A percentile compares a stretch with the other conserved stretches of the same genome.
These are phyloP conservation scores for Platycercus adscitus DNA, from an alignment of 2,113 vertebrate genomes.

Conservation along the genomic window DNA sequence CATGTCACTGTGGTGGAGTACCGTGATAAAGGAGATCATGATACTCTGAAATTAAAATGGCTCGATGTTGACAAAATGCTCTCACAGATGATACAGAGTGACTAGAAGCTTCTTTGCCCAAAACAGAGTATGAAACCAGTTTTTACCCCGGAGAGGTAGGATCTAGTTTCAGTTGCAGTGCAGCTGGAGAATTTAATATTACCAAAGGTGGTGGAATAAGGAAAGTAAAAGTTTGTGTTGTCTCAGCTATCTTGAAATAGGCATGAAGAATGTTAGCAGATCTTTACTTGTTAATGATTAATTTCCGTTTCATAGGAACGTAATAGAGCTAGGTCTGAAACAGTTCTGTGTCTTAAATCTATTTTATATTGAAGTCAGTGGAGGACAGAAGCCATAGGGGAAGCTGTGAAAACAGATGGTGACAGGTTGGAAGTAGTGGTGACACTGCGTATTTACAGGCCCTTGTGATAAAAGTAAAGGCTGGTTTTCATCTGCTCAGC, in stretches of 20 bases:
- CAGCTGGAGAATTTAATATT: not conserved
- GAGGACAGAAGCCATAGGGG: not conserved
- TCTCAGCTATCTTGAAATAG: not conserved
- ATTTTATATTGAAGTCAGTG: not conserved
- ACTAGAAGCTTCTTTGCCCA: not conserved
- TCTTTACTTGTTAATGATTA: not conserved
- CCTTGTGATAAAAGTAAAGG: not conserved
- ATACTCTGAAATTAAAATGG: not conserved
- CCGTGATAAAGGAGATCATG: rapidly evolving
- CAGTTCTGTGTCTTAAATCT: not conserved
- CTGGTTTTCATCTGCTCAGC: not conserved
- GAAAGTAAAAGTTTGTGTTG: not conserved
- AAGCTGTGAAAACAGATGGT: not conserved
- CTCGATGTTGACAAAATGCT: not conserved
- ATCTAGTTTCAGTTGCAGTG: not conserved
- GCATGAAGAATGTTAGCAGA: not conserved
- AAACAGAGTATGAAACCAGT: not conserved
- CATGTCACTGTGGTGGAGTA: not conserved
- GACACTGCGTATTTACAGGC: not conserved
- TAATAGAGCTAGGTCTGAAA: not conserved
- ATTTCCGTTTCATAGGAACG: not conserved
- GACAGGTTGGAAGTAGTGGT: not conserved
- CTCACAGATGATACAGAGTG: not conserved
- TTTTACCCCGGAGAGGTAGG: not conserved
- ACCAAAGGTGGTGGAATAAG: not conserved